Evolutionary conservation across 2,888 invertebrate species (phyloP).

Genomic region (Zeuzera pyrina): DNA sequence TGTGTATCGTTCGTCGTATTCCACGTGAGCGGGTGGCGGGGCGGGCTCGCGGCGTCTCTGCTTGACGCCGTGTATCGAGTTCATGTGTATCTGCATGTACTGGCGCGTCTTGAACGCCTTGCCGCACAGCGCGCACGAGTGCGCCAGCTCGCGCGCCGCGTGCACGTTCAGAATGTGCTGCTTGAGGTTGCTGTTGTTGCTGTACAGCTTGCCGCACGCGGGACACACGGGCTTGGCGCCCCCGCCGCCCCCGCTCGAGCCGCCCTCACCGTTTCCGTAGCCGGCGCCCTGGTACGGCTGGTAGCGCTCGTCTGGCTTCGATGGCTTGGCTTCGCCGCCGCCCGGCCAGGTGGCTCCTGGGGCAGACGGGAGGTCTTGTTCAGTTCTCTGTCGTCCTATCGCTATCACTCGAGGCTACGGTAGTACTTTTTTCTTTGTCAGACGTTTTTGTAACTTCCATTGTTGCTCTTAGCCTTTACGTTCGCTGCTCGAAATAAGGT

Average conservation of each 20-base stretch:
- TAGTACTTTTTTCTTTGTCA: too few species aligned
- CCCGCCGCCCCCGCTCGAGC: conserved; percentile 10
- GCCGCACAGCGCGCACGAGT: conserved; percentile 76
- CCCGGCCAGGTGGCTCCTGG: conserved; percentile 61
- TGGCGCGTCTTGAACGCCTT: conserved; percentile 81
- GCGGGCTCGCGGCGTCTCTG: conserved; percentile 68
- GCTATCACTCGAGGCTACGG: conserved; percentile 6
- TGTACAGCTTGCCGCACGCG: conserved; percentile 78
- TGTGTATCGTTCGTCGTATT: conserved; percentile 37
- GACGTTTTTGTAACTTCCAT: conserved; percentile 23
- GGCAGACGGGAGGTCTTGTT: conserved; percentile 64
- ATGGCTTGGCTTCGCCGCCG: conserved; percentile 30
- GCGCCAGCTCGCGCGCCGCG: conserved; percentile 73
- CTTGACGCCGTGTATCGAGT: conserved; percentile 78
- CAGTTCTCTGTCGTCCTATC: conserved; percentile 35
- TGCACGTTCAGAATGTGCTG: conserved; percentile 81
- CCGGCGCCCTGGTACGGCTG: conserved; percentile 21
- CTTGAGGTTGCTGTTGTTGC: conserved; percentile 79
- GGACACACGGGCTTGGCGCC: conserved; percentile 75
- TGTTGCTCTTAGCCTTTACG: conserved; percentile 20
- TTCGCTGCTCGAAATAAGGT: conserved; percentile 19
- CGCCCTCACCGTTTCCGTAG: conserved; percentile 43
- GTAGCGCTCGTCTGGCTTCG: conserved; percentile 28
- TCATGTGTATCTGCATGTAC: conserved; percentile 79
- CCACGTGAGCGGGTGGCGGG: conserved; percentile 33